Conservation (phyloP, 2,888 invertebrate genomes). For the Lepidocyrtoides sp. region DNA sequence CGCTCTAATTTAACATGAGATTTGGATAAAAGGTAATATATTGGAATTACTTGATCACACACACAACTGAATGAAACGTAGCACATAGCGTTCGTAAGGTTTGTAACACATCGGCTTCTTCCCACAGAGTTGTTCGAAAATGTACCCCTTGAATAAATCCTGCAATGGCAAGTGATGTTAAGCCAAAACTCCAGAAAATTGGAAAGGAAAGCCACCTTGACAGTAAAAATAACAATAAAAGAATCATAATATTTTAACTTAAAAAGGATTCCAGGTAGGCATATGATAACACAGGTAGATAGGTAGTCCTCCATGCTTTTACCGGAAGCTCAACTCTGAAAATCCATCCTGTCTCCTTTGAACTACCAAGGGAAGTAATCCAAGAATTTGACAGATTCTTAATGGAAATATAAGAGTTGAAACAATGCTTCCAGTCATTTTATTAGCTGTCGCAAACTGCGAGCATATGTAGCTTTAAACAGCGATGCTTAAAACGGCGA, state of each 20-base stretch:
- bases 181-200: conserved; percentile 46
- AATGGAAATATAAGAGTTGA: conserved; percentile 50
- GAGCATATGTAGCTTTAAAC: neutral
- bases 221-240: conserved; percentile 51
- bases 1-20: conserved; percentile 5
- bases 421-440: conserved; percentile 35
- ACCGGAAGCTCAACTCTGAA: conserved; percentile 51
- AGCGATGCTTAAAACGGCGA: neutral
- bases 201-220: conserved; percentile 48
- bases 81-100: conserved; percentile 20
- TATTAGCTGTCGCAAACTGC: conserved; percentile 9
- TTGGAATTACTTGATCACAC: conserved; percentile 34
- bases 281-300: neutral
- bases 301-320: neutral
- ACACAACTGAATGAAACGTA: conserved; percentile 6
- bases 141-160: conserved; percentile 31
- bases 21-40: conserved; percentile 16
- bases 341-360: conserved; percentile 29
- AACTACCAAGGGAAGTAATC: conserved; percentile 52
- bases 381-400: conserved; percentile 56
- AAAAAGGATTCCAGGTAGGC: neutral
- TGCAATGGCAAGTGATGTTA: conserved; percentile 1
- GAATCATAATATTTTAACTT: conserved; percentile 43
- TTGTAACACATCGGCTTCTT: neutral
- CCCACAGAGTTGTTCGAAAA: conserved; percentile 27